Evolutionary conservation across 2,113 vertebrate genomes (phyloP).

Genomic region (Pteronura brasiliensis): DNA sequence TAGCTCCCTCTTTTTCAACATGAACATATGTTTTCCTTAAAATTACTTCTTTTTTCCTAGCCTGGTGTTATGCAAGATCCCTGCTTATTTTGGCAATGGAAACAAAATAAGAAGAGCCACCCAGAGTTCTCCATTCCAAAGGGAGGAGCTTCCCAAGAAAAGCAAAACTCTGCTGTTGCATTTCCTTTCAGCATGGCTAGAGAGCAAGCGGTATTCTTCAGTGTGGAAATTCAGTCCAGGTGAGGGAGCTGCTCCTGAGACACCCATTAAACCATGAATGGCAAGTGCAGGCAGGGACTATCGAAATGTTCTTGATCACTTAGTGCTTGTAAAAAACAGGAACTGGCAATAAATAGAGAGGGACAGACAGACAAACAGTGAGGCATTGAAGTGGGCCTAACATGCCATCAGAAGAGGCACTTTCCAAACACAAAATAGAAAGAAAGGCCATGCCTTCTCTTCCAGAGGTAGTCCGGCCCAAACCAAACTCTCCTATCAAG

Average conservation of each 20-base stretch:
- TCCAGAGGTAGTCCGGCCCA: constrained; percentile 58
- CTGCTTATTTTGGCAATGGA: constrained; percentile 82
- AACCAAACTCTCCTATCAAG: constrained; percentile 60
- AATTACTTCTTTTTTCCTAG: constrained; percentile 80
- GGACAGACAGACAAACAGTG: background rate
- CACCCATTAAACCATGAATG: background rate
- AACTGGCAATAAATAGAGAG: background rate
- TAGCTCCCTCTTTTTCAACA: constrained; percentile 71
- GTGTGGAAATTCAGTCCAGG: constrained; percentile 32
- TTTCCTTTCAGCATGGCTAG: constrained; percentile 78
- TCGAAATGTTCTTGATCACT: background rate
- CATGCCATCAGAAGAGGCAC: background rate
- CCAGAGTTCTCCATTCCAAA: constrained; percentile 82
- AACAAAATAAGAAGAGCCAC: constrained; percentile 81
- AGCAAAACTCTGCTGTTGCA: constrained; percentile 82
- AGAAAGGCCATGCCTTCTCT: constrained; percentile 11
- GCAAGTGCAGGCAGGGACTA: constrained; percentile 53
- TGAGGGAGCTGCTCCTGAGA: background rate
- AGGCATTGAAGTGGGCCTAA: background rate
- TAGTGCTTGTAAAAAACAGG: background rate
- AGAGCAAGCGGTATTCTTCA: constrained; percentile 58
- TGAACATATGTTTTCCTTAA: constrained; percentile 79
- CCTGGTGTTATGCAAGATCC: constrained; percentile 75
- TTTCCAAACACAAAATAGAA: background rate
- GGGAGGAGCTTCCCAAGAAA: constrained; percentile 87